These are phyloP conservation scores for Chloebia gouldiae DNA, from an alignment of 2,113 vertebrate genomes.

Conservation along the genomic window DNA sequence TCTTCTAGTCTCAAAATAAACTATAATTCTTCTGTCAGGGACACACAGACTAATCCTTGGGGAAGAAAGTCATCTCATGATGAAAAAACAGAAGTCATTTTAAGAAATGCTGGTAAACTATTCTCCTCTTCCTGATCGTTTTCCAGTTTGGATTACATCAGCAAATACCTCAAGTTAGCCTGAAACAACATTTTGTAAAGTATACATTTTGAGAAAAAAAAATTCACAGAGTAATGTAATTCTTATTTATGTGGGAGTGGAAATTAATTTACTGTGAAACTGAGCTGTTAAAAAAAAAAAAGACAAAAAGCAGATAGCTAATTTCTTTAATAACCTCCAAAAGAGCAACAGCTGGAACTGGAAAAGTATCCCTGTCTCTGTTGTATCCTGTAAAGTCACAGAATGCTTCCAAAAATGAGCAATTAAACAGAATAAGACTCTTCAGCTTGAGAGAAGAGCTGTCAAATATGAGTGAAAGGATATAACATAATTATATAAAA, in stretches of 20 bases:
- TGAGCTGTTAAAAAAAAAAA: neutral
- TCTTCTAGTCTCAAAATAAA: neutral
- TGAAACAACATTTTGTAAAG: neutral
- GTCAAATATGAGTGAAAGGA: neutral
- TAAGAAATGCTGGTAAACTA: neutral
- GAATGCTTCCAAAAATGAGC: neutral
- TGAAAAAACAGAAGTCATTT: neutral
- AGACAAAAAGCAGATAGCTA: neutral
- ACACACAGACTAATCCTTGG: neutral
- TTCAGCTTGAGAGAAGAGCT: neutral
- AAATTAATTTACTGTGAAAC: neutral
- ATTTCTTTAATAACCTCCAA: neutral
- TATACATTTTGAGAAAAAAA: neutral
- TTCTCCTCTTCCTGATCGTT: neutral
- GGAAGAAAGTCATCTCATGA: neutral
- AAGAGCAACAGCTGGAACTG: neutral
- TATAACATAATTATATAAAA: neutral
- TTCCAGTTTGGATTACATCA: neutral
- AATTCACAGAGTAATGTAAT: neutral
- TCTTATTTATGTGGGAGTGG: neutral
- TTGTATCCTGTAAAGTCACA: neutral
- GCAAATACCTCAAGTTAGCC: neutral
- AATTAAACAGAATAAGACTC: neutral
- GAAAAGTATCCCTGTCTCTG: neutral
- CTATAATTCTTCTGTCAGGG: neutral